phyloP scores from a whole-genome alignment of 2,113 vertebrate genomes.

The Reinhardtius hippoglossoides region DNA sequence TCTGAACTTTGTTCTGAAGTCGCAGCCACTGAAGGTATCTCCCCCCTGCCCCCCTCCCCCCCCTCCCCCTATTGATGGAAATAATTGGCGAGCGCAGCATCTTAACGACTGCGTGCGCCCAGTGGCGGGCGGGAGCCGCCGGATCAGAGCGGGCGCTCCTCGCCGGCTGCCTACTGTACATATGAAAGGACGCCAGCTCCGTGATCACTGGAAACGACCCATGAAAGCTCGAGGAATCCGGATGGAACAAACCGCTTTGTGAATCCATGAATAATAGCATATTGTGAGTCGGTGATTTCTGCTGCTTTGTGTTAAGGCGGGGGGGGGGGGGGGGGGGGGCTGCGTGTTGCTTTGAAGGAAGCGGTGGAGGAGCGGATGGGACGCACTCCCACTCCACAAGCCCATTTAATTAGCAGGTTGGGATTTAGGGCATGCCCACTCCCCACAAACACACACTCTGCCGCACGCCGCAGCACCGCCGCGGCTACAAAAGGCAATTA shows the following conservation, averaged over 20 bases:
- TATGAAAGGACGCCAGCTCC: slow-evolving; percentile 39
- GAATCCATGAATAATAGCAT: slow-evolving; percentile 42
- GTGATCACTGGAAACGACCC: slow-evolving; percentile 15
- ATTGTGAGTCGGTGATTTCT: slow-evolving; percentile 54
- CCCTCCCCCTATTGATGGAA: slow-evolving; percentile 48
- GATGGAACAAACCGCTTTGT: slow-evolving; percentile 35
- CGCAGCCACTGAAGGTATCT: slow-evolving; percentile 46
- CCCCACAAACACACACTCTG: slow-evolving; percentile 8
- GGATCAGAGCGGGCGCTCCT: slow-evolving; percentile 50
- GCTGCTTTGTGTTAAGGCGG: not conserved
- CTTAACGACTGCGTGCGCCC: slow-evolving; percentile 53
- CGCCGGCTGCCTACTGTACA: slow-evolving; percentile 38
- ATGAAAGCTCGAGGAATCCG: slow-evolving; percentile 26
- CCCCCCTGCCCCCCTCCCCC: not conserved
- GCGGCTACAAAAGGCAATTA: slow-evolving; percentile 68
- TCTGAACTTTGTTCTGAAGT: slow-evolving; percentile 38
- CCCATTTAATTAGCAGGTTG: slow-evolving; percentile 70
- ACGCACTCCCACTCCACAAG: slow-evolving; percentile 30
- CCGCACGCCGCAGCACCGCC: slow-evolving; percentile 20
- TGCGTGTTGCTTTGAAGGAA: too few relatives aligned
- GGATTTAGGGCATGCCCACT: slow-evolving; percentile 48
- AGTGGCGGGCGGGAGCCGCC: slow-evolving; percentile 36
- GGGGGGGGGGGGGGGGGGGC: not conserved
- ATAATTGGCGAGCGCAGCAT: slow-evolving; percentile 59
- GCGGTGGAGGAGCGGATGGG: too few relatives aligned